Base-by-base conservation (phyloP, 1,140 invertebrate species). In the Caerostris darwini region DNA sequence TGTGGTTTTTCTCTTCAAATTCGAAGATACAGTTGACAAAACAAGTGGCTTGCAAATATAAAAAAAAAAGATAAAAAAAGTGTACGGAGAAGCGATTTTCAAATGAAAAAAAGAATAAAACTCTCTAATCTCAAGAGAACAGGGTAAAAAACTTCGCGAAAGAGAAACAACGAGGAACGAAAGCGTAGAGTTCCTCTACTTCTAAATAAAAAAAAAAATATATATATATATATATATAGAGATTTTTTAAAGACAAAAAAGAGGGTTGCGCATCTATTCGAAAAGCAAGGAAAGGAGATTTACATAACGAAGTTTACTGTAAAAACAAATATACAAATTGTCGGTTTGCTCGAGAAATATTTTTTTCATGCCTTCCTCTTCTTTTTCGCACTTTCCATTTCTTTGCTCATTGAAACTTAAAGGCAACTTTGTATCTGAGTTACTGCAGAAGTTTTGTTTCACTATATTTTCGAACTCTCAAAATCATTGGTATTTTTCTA, bases 251-350 rank as follows among this genome's bases (percentile, higher is more conserved):
- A 50, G 56, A 88, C 57, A 10, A 14, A 53, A 64, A 50, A 71
- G n/a, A n/a, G 17, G 67, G 56, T 12, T 10, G 19, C 34, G 90
- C 71, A 19, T 85, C 81, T 92, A 92, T 92, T 92, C 81, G 90
- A 92, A 92, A 92, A n/a, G n/a, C 50, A 56, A n/a, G 90, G 71
- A 59, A 67, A 85, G 53, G 59, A 67, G 90, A 92, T 92, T 92
- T 92, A 92, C 90, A 92, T 92, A 92, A 92, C 90, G 81, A 92
- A 92, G 90, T 92, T 91, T 92, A 61, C 58, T 85, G 81, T 53
- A 83, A 92, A 92, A 92, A 92, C 90, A 92, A 92, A 92, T 92
- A 83, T 85, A 92, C 90, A 92, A 92, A 92, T 92, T 92, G 81
- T 85, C 59, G 81, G 90, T 92, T 92, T 92, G 81, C 71, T 77